A percentile compares a stretch with the other conserved stretches of the same genome.
Conservation (phyloP, 2,797 vertebrate genomes). For the Esox masquinongy region DNA sequence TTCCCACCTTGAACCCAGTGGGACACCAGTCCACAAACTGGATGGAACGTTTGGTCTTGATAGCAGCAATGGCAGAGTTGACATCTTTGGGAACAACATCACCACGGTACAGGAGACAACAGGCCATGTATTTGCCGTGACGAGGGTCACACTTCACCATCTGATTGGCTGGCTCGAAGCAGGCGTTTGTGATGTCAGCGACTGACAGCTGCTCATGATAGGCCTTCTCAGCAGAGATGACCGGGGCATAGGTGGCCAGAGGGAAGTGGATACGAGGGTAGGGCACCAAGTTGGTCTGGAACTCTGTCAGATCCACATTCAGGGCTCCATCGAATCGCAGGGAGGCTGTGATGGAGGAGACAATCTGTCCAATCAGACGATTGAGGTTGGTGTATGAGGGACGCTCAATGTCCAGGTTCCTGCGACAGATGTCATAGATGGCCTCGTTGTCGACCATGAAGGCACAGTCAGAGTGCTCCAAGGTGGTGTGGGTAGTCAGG, state of each 20-base stretch:
- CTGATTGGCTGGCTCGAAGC: constrained; percentile 90
- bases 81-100: constrained; percentile 92
- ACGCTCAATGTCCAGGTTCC: constrained; percentile 87
- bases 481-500: constrained; percentile 85
- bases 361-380: constrained; percentile 86
- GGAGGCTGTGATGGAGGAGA: constrained; percentile 89
- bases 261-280: constrained; percentile 90
- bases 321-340: constrained; percentile 89
- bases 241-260: constrained; percentile 84
- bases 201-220: constrained; percentile 90
- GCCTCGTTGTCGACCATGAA: constrained; percentile 92
- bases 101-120: constrained; percentile 86
- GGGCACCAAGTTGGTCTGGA: constrained; percentile 89
- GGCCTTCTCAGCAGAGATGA: constrained; percentile 87
- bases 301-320: constrained; percentile 89
- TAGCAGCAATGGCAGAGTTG: constrained; percentile 87
- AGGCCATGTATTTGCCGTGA: constrained; percentile 89
- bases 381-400: constrained; percentile 89
- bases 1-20: constrained; percentile 77
- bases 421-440: constrained; percentile 87
- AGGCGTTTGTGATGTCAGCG: constrained; percentile 85
- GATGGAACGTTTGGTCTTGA: constrained; percentile 86
- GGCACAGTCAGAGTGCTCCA: constrained; percentile 86
- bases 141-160: constrained; percentile 92
- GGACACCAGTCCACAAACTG: too few species aligned